Conservation (phyloP, 2,888 invertebrate genomes). For the Sphaerophoria rueppellii region DNA sequence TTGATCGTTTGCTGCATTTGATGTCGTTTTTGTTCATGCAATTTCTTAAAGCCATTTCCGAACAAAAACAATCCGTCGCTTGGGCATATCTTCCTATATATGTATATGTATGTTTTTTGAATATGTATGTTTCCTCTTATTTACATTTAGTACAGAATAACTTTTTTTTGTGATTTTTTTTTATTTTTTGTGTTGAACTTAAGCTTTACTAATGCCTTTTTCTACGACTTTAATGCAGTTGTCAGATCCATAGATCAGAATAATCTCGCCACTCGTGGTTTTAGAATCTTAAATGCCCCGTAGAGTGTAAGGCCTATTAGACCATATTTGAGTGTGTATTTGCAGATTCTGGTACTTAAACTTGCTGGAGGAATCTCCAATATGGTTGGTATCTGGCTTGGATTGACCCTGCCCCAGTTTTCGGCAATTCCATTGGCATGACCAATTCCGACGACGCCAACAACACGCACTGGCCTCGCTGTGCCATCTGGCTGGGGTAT, state of each 20-base stretch:
- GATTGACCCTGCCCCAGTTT: constrained; percentile 90
- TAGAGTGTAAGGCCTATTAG: constrained; percentile 82
- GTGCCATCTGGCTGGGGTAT: constrained; percentile 76
- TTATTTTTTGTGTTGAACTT: constrained; percentile 61
- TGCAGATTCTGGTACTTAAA: constrained; percentile 79
- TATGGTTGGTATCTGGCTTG: constrained; percentile 86
- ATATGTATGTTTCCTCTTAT: constrained; percentile 59
- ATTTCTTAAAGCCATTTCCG: too few species aligned
- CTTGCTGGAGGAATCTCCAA: constrained; percentile 84
- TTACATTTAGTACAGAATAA: constrained; percentile 72
- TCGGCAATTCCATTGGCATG: constrained; percentile 95
- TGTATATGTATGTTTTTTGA: too few species aligned
- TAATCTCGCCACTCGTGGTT: constrained; percentile 79
- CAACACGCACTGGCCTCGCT: constrained; percentile 87
- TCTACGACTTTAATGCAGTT: constrained; percentile 37
- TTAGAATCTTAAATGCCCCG: constrained; percentile 78
- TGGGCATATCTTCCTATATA: constrained; percentile 18
- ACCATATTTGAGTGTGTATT: constrained; percentile 82
- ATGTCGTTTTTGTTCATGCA: background rate
- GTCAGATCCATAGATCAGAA: constrained; percentile 77
- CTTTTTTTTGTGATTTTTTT: constrained; percentile 15
- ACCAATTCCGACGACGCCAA: constrained; percentile 99
- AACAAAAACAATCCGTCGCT: background rate
- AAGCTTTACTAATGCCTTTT: constrained; percentile 59
- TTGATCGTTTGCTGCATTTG: constrained; percentile 29